Conservation (phyloP, 2,113 vertebrate species). For the Zosterops lateralis region DNA sequence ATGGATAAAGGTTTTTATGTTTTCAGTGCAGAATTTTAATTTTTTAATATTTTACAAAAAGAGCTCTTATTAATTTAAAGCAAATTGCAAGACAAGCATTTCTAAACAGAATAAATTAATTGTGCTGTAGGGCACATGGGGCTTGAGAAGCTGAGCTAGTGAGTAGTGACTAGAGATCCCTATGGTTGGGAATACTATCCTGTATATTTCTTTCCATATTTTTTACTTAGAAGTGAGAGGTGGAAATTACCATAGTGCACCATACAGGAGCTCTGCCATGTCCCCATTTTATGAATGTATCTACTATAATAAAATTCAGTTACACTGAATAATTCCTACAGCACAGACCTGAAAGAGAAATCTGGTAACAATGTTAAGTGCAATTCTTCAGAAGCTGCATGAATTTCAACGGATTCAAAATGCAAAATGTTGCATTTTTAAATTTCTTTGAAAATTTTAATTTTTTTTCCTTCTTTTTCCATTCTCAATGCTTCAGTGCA, state of each 20-base stretch:
- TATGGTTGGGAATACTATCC: background rate
- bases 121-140: background rate
- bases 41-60: background rate
- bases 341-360: background rate
- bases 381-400: background rate
- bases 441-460: background rate
- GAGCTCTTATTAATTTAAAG: background rate
- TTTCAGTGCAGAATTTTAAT: background rate
- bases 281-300: background rate
- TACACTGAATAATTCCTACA: background rate
- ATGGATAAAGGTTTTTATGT: background rate
- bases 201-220: background rate
- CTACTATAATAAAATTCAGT: background rate
- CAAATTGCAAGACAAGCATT: background rate
- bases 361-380: background rate
- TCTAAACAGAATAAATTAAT: background rate
- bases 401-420: background rate
- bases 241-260: background rate
- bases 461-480: background rate
- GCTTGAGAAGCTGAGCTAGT: background rate
- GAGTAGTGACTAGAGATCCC: background rate
- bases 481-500: background rate
- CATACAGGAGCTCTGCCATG: background rate
- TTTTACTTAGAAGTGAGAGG: background rate
- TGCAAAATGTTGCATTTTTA: background rate